A percentile compares a stretch with the other conserved stretches of the same genome.
Conservation (phyloP, 2,888 invertebrate species). For the Rhagonycha lutea region DNA sequence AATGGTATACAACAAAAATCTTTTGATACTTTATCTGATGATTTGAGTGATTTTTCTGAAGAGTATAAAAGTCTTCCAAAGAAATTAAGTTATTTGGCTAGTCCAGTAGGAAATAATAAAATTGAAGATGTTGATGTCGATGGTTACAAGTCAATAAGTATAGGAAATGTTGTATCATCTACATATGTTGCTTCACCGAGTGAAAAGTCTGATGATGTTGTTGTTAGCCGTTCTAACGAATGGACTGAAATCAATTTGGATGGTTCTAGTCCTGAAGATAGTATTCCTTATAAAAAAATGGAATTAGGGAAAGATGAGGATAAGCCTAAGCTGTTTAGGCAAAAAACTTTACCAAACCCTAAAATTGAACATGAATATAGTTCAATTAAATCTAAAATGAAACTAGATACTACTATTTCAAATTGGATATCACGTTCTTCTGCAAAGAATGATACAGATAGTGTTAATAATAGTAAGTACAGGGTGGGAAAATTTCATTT, state of each 20-base stretch:
- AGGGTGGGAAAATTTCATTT: background rate
- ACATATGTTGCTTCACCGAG: constrained; percentile 43
- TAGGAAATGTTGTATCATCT: constrained; percentile 41
- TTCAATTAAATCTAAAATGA: constrained; percentile 44
- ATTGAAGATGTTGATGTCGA: constrained; percentile 41
- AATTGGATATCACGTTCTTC: constrained; percentile 63
- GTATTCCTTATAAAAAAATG: constrained; percentile 57
- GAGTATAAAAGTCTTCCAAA: constrained; percentile 51
- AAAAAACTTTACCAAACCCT: constrained; percentile 58
- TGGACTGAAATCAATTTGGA: constrained; percentile 77
- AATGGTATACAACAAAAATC: constrained; percentile 45
- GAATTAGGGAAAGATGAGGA: constrained; percentile 40
- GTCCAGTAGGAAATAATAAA: constrained; percentile 33
- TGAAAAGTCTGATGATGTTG: constrained; percentile 38
- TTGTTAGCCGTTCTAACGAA: constrained; percentile 59
- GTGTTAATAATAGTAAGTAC: constrained; percentile 51
- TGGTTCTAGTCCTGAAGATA: constrained; percentile 69
- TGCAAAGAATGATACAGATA: constrained; percentile 53
- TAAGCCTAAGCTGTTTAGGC: constrained; percentile 54
- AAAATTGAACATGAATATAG: constrained; percentile 49
- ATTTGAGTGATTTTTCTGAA: constrained; percentile 48
- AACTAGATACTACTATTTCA: constrained; percentile 58
- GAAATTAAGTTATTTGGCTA: constrained; percentile 38
- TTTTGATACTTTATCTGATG: constrained; percentile 47
- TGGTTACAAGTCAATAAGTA: constrained; percentile 41